Conservation (phyloP, 2,797 vertebrate species). For the Xyrichtys novacula region DNA sequence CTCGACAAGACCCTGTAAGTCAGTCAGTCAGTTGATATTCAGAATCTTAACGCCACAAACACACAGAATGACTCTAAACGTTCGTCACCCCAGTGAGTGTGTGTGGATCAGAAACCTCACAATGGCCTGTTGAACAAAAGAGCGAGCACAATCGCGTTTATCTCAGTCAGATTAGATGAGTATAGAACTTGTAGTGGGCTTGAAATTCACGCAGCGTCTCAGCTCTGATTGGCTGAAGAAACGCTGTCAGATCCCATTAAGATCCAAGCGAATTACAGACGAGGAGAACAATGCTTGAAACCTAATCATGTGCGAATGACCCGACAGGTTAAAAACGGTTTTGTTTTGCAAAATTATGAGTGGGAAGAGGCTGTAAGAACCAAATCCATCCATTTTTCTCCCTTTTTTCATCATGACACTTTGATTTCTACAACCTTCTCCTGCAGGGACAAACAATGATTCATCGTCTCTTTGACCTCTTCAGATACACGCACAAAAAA, state of each 20-base stretch:
- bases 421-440: too few species aligned
- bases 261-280: slow-evolving; percentile 56
- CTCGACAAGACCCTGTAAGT: slow-evolving; percentile 37
- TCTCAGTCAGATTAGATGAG: slow-evolving; percentile 57
- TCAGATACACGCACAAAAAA: too few species aligned
- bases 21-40: slow-evolving; percentile 23
- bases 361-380: slow-evolving; percentile 13
- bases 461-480: too few species aligned
- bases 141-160: slow-evolving; percentile 45
- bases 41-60: slow-evolving; percentile 1
- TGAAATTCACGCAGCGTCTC: slow-evolving; percentile 42
- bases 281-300: slow-evolving; percentile 35
- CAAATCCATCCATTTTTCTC: slow-evolving; percentile 11
- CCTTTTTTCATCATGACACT: too few species aligned
- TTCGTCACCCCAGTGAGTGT: slow-evolving; percentile 22
- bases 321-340: slow-evolving; percentile 1
- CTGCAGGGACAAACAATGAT: too few species aligned
- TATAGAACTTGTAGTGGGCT: slow-evolving; percentile 19
- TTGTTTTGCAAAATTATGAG: slow-evolving; percentile 31
- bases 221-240: slow-evolving; percentile 48
- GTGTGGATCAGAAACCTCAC: slow-evolving; percentile 52
- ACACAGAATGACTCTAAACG: slow-evolving; percentile 7
- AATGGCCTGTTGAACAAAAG: slow-evolving; percentile 54
- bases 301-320: slow-evolving; percentile 10
- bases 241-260: slow-evolving; percentile 54